Conservation (phyloP, 2,888 invertebrate genomes). For the Euproctis similis region DNA sequence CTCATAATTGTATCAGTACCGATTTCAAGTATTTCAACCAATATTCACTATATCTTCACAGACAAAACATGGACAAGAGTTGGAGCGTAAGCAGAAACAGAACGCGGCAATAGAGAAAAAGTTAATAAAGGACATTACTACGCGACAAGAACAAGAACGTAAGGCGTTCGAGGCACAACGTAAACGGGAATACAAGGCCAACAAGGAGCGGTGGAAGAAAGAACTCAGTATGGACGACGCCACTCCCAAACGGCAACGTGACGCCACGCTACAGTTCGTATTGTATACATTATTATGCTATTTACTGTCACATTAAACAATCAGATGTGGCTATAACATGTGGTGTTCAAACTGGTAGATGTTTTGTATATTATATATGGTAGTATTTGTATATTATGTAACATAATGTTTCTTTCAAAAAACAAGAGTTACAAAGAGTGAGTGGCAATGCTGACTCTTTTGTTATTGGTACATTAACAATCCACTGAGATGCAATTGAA, state of each 20-base stretch:
- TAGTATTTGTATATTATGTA: too few relatives aligned
- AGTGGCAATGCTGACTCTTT: too few relatives aligned
- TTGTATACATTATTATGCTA: too few relatives aligned
- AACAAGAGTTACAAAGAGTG: too few relatives aligned
- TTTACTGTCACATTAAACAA: neutral
- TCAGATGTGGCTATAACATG: neutral
- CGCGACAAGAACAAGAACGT: conserved; percentile 92
- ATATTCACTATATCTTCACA: conserved; percentile 26
- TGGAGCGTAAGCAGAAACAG: conserved; percentile 88
- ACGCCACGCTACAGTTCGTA: conserved; percentile 85
- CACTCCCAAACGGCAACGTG: conserved; percentile 92
- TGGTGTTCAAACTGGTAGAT: neutral
- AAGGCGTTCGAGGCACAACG: conserved; percentile 94
- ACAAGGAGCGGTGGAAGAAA: conserved; percentile 97
- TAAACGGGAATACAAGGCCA: conserved; percentile 97
- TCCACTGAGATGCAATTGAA: too few relatives aligned
- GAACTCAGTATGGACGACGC: conserved; percentile 94
- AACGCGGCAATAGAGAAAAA: conserved; percentile 94
- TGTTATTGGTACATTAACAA: too few relatives aligned
- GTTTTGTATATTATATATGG: too few relatives aligned
- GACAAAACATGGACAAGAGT: conserved; percentile 85
- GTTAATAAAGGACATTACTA: conserved; percentile 91
- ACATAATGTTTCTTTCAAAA: too few relatives aligned
- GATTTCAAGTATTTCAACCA: too few relatives aligned
- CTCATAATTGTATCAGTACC: too few relatives aligned